Conservation (phyloP, 2,888 invertebrate species). For the Enchytraeus crypticus region DNA sequence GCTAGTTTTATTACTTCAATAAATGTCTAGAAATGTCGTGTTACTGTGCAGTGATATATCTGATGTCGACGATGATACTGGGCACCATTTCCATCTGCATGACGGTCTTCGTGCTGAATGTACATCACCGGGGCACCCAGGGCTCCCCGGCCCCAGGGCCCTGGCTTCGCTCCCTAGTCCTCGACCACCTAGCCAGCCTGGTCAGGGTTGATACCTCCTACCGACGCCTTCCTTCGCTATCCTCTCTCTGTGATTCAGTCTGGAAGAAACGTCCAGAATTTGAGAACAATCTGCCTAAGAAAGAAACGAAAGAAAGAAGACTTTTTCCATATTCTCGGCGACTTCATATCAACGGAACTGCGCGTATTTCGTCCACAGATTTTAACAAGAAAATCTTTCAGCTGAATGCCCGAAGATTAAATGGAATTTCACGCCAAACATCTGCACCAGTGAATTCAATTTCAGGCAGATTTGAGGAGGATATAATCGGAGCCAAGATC, state of each 20-base stretch:
- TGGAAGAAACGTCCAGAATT: neutral
- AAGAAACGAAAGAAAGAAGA: neutral
- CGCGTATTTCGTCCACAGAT: neutral
- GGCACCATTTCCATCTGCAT: constrained; percentile 27
- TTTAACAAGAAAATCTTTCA: no score
- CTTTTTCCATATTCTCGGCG: neutral
- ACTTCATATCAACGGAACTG: constrained; percentile 2
- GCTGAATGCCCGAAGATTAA: no score
- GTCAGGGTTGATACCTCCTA: constrained; percentile 3
- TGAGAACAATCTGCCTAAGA: neutral
- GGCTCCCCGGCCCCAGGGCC: neutral
- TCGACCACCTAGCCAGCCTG: constrained; percentile 5
- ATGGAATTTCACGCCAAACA: neutral
- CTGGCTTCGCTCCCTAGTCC: neutral
- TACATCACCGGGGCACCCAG: constrained; percentile 20
- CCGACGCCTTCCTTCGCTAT: neutral
- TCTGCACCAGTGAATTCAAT: neutral
- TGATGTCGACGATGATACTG: constrained; percentile 26
- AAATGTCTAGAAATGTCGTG: no score
- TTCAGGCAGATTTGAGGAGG: no score
- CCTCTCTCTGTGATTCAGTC: no score
- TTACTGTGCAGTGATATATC: constrained; percentile 19
- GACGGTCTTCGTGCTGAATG: constrained; percentile 26
- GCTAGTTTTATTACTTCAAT: no score
- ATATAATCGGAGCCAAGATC: neutral